Percentiles rank a stretch among this genome's conserved stretches.
Evolutionary conservation across 2,113 vertebrate species (phyloP).

Genomic region (Pavo muticus): DNA sequence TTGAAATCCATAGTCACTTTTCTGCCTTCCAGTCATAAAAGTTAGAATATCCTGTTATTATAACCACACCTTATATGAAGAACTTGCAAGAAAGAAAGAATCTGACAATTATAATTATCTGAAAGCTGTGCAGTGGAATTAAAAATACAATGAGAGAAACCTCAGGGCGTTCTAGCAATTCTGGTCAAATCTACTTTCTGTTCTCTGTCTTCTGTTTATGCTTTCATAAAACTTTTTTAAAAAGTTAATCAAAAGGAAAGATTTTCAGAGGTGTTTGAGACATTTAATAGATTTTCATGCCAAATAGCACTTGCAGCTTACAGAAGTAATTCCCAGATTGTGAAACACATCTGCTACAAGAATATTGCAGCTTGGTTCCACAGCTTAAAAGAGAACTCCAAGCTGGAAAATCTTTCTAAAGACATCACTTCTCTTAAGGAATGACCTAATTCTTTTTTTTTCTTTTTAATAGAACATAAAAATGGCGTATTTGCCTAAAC

Average conservation of each 20-base stretch:
- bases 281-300: background rate
- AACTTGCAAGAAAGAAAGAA: background rate
- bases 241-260: background rate
- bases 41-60: background rate
- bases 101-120: background rate
- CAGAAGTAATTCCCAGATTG: conserved; percentile 13
- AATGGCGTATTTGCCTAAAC: background rate
- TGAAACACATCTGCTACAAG: background rate
- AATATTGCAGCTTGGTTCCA: background rate
- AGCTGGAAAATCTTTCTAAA: background rate
- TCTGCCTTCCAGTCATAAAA: background rate
- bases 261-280: background rate
- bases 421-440: background rate
- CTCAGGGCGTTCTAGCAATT: background rate
- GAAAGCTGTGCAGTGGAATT: background rate
- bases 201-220: background rate
- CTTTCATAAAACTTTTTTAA: conserved; percentile 32
- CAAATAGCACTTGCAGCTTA: background rate
- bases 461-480: background rate
- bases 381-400: background rate
- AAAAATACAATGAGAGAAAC: background rate
- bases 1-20: background rate
- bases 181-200: background rate
- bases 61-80: background rate
- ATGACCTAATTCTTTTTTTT: background rate